Percentiles rank a stretch among this genome's conserved stretches.
Evolutionary conservation across 1,140 invertebrate genomes (phyloP).

Genomic region (Solenopsis fugax): DNA sequence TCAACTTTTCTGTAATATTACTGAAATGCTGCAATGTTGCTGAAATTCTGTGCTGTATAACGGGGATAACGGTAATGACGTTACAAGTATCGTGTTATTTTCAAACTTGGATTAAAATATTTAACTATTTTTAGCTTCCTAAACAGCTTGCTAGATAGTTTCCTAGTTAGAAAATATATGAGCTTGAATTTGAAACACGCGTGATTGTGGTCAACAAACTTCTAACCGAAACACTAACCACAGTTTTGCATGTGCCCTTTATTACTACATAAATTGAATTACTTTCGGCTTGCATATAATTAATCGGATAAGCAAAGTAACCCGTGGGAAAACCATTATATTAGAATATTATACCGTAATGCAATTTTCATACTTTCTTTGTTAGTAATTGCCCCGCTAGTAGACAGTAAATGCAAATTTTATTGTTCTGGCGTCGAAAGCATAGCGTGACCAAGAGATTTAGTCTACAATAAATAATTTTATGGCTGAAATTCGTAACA

Average conservation of each 20-base stretch:
- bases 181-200: neutral
- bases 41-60: too few relatives aligned
- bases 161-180: neutral
- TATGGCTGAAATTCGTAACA: constrained; percentile 28
- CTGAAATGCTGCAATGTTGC: too few relatives aligned
- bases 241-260: constrained; percentile 9
- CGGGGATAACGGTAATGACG: too few relatives aligned
- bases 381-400: neutral
- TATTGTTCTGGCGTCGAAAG: constrained; percentile 14
- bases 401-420: constrained; percentile 41
- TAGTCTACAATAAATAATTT: constrained; percentile 22
- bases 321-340: neutral
- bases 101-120: neutral
- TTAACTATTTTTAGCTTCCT: neutral
- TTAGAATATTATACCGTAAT: constrained; percentile 30
- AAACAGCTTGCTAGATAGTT: neutral
- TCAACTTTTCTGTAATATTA: too few relatives aligned
- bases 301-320: constrained; percentile 40
- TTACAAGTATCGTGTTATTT: too few relatives aligned
- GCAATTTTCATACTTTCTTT: constrained; percentile 30
- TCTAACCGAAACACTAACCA: neutral
- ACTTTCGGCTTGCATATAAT: constrained; percentile 29
- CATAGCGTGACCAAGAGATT: neutral
- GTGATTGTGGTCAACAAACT: neutral
- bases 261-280: constrained; percentile 26